Evolutionary conservation across 2,888 invertebrate genomes (phyloP).

Genomic region (Drosophila nr. fundita): DNA sequence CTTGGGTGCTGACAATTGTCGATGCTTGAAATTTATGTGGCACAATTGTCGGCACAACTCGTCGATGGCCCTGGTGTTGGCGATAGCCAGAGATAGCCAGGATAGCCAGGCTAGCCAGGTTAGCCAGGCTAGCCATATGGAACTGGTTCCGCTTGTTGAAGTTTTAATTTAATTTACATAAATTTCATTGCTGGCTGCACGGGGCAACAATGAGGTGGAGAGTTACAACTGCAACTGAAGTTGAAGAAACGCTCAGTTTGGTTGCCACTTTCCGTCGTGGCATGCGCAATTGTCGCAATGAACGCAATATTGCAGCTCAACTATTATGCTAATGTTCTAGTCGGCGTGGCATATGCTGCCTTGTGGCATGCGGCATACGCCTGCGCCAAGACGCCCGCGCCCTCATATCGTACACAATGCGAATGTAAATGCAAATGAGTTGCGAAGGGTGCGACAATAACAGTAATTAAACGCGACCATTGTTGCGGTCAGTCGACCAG

Average conservation of each 20-base stretch:
- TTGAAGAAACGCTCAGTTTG: conserved; percentile 35
- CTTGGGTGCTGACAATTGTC: conserved; percentile 62
- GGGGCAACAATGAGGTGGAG: conserved; percentile 3
- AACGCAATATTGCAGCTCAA: conserved; percentile 43
- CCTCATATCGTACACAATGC: conserved; percentile 17
- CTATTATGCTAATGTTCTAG: conserved; percentile 62
- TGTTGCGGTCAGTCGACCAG: conserved; percentile 75
- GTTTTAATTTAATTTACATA: conserved; percentile 82
- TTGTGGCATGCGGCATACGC: conserved; percentile 43
- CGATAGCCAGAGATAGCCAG: neutral
- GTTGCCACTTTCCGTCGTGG: conserved; percentile 18
- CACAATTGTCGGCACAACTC: conserved; percentile 30
- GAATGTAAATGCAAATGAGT: conserved; percentile 65
- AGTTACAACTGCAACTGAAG: conserved; percentile 7
- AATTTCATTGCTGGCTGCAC: conserved; percentile 76
- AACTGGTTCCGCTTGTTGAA: conserved; percentile 79
- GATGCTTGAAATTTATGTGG: conserved; percentile 66
- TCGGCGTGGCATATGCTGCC: conserved; percentile 34
- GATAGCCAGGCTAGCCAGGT: neutral
- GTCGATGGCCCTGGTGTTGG: neutral
- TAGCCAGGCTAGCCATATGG: conserved; percentile 57
- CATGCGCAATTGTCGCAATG: conserved; percentile 63
- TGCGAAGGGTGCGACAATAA: conserved; percentile 77
- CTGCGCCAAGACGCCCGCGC: conserved; percentile 39
- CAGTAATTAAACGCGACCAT: conserved; percentile 77